phyloP scores from a whole-genome alignment of 2,888 invertebrate genomes.

The Gymnoscelis rufifasciata region DNA sequence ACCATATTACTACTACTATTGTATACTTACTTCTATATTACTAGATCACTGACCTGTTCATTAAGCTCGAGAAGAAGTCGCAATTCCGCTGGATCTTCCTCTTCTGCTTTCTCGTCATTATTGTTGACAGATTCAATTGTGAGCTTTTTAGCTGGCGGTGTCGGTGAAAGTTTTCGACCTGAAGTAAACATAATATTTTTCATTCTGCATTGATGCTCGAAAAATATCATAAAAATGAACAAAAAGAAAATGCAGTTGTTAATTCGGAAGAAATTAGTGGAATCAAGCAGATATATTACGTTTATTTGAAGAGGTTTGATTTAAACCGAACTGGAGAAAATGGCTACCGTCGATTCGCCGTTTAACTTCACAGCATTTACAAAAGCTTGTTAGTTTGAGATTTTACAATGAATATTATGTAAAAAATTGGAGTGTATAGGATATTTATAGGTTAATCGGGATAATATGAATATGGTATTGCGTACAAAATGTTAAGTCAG shows the following conservation, averaged over 20 bases:
- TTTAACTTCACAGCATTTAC: constrained; percentile 39
- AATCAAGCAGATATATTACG: constrained; percentile 33
- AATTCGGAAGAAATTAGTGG: constrained; percentile 29
- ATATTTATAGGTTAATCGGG: constrained; percentile 10
- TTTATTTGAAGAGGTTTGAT: constrained; percentile 36
- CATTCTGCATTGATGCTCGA: not conserved
- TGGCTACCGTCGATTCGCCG: constrained; percentile 74
- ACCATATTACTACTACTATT: too few relatives aligned
- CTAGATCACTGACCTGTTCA: constrained; percentile 84
- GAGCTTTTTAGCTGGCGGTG: constrained; percentile 81
- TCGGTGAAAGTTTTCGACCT: constrained; percentile 85
- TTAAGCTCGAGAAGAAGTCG: constrained; percentile 91
- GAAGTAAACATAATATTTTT: too few relatives aligned
- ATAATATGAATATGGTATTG: constrained; percentile 31
- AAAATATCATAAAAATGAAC: not conserved
- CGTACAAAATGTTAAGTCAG: constrained; percentile 40
- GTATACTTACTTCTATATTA: too few relatives aligned
- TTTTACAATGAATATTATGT: constrained; percentile 18
- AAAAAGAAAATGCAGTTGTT: constrained; percentile 19
- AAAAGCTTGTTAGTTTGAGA: constrained; percentile 61
- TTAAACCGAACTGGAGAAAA: constrained; percentile 68
- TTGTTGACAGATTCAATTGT: constrained; percentile 82
- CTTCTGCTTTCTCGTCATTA: constrained; percentile 86
- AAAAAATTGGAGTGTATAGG: constrained; percentile 12
- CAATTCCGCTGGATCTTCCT: constrained; percentile 90